Base-by-base conservation (phyloP, 2,113 vertebrate species). In the Nothobranchius kuhntae region DNA sequence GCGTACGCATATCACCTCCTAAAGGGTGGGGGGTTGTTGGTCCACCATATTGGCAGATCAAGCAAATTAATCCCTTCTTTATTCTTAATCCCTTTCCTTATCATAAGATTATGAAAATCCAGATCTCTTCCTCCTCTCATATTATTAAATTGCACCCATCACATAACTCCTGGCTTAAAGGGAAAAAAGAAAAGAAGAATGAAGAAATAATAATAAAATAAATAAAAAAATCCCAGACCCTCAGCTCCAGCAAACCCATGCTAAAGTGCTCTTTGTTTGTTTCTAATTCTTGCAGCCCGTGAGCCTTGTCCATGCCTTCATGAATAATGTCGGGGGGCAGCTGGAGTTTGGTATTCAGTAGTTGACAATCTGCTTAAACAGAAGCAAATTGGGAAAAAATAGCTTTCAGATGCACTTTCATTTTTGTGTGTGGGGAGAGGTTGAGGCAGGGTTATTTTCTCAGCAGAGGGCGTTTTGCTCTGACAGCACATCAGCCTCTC, bases 21-120 rank as follows among this genome's bases (percentile, higher is more conserved):
- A 76, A 73, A 92, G 86, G 87, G 38, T 40, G 38, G 83, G 73
- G 6, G 13, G 85, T 86, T 90, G 87, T 94, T 90, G 85, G 73
- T 92, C 88, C 86, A 86, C 89, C 82, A 90, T 91, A 93, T 89
- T 93, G 92, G 91, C 80, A 93, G 94, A 95, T 91, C 86, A 89
- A 85, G 91, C 62, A 90, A 94, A 95, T 93, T 93, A 95, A 94
- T 96, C 91, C 92, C 88, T 88, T 91, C 87, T 90, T 92, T 89
- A 87, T 91, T 91, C 77, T 87, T 93, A 94, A 94, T 93, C 93
- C 92, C 81, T 88, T 89, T 91, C 76, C 89, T 89, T 89, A 89
- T 93, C 91, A 92, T 87, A 92, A 89, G 89, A 95, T 94, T 94
- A 95, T 89, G 78, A 93, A 86, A 83, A 84, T 90, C 89, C 91